These are phyloP conservation scores for Lypha dubia DNA, from an alignment of 2,888 invertebrate species.

Conservation along the genomic window DNA sequence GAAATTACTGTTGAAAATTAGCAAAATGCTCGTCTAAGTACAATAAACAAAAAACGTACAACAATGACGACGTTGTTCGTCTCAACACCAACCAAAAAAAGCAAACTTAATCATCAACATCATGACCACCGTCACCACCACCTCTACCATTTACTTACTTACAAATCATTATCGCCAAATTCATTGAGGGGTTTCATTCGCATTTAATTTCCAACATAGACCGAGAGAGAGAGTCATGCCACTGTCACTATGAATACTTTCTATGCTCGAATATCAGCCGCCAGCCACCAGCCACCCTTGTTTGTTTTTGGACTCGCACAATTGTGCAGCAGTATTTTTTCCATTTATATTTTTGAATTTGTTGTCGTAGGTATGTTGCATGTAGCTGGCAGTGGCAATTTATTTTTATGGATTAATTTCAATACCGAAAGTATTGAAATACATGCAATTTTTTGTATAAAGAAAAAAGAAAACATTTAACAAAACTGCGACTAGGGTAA, in stretches of 20 bases:
- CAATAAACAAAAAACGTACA: constrained; percentile 27
- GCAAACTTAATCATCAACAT: constrained; percentile 34
- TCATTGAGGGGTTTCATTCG: constrained; percentile 62
- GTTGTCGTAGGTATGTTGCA: constrained; percentile 60
- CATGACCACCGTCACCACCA: constrained; percentile 1
- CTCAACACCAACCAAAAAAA: constrained; percentile 30
- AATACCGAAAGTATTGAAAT: constrained; percentile 56
- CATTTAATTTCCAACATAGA: constrained; percentile 49
- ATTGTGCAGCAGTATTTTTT: not conserved
- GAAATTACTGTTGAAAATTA: constrained; percentile 64
- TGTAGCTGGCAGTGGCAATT: constrained; percentile 59
- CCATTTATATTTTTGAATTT: constrained; percentile 1
- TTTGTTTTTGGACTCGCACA: constrained; percentile 1
- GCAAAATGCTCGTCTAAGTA: constrained; percentile 37
- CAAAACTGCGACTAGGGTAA: constrained; percentile 47
- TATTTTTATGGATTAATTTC: constrained; percentile 64
- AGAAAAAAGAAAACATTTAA: not conserved
- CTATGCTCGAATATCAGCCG: not conserved
- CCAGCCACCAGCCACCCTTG: no score
- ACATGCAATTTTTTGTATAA: constrained; percentile 25
- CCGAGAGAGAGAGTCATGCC: constrained; percentile 8
- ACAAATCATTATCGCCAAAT: constrained; percentile 34
- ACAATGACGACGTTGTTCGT: constrained; percentile 41
- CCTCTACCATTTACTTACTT: constrained; percentile 28
- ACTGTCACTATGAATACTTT: not conserved